Base-by-base conservation (phyloP, 2,113 vertebrate genomes). In the Pristiophorus japonicus region DNA sequence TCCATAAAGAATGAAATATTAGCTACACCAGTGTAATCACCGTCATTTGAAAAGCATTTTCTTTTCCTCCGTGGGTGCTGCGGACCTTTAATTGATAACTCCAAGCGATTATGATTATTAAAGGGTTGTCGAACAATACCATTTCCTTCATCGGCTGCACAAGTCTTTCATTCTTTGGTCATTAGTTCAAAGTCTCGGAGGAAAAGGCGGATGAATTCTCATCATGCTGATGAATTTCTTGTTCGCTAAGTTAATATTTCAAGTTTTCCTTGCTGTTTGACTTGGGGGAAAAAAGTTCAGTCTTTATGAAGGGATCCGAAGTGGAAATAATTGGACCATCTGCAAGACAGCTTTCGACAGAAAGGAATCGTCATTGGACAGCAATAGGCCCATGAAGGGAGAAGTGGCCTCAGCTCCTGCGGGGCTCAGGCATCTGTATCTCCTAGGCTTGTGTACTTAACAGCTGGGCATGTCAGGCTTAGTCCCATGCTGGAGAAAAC, bases 111-210 rank as follows among this genome's bases (percentile, higher is more conserved):
- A 45, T 70, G 70, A 70, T 94, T 94, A 73, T 67, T 30, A 4
- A 45, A 94, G 45, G 65, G 24, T 30, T 51, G 42, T 67, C 20
- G 45, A 94, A 73, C 66, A 94, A 70, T 94, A 42, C 18, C 38
- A 67, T 45, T 94, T 94, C 24, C 47, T 92, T 38, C 55, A 62
- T 62, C 4, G 34, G 88, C 92, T 70, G 65, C 93, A 94, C 45
- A 94, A 66, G 66, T 94, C 93, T 94, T 94, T 67, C 91, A 45
- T 94, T 94, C 91, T 94, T 94, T 94, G 93, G 93, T 94, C 93
- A 66, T 94, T 73, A 94, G 66, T 70, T 94, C 45, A 24, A 70
- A 94, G 93, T 67, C 93, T 70, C 24, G 93, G 27, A 94, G 66
- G 66, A 70, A 94, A 94, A 94, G 66, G 93, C 30, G 45, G 93